phyloP scores from a whole-genome alignment of 2,797 vertebrate genomes.

The Rhadinocentrus ornatus region DNA sequence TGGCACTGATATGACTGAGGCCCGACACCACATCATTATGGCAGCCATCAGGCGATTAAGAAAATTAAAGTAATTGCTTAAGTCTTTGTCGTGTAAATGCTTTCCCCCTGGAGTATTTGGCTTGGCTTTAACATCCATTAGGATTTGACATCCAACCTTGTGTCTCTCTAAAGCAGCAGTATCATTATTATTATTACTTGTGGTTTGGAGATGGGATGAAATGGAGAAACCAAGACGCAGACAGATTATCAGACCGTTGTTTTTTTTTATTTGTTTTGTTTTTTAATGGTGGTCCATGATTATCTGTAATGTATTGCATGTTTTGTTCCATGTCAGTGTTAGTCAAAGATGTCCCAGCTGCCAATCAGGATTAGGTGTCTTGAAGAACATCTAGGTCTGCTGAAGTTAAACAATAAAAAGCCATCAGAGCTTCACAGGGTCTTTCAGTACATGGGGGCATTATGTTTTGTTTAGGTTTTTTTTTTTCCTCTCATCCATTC shows the following conservation, averaged over 20 bases:
- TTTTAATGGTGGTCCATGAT: not conserved
- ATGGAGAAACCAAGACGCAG: conserved; percentile 21
- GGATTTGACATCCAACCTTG: conserved; percentile 51
- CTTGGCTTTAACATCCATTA: conserved; percentile 50
- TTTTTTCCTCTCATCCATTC: conserved; percentile 28
- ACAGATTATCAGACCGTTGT: conserved; percentile 35
- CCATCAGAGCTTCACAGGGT: conserved; percentile 7
- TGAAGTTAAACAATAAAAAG: conserved; percentile 31
- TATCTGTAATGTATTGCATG: not conserved
- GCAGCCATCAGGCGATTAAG: conserved; percentile 69
- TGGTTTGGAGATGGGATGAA: conserved; percentile 25
- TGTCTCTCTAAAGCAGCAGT: conserved; percentile 23
- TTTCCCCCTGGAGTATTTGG: conserved; percentile 48
- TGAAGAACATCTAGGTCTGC: conserved; percentile 23
- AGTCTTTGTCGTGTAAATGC: conserved; percentile 71
- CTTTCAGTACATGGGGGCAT: conserved; percentile 30
- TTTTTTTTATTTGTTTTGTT: conserved; percentile 21
- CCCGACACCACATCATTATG: conserved; percentile 63
- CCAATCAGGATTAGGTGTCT: not conserved
- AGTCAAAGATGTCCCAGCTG: no score
- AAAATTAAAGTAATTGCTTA: conserved; percentile 76
- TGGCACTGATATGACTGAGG: conserved; percentile 57
- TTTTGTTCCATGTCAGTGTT: conserved; percentile 8
- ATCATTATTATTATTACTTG: conserved; percentile 48
- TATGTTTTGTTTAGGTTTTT: conserved; percentile 28